Conservation (phyloP, 2,797 vertebrate genomes). For the Okamejei kenojei region DNA sequence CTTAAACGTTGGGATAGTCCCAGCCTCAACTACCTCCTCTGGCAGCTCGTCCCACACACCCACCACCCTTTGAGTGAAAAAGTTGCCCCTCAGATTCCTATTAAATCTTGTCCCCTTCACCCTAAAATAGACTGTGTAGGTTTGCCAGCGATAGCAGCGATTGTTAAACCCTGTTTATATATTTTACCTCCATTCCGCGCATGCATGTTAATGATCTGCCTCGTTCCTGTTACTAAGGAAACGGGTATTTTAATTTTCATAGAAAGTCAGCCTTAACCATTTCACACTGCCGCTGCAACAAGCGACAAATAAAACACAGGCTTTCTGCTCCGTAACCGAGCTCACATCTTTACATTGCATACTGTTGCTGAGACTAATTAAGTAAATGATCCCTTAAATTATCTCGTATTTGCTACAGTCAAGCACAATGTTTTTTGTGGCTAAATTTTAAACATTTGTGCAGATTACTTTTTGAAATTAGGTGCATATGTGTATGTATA, state of each 20-base stretch:
- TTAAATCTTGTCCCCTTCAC: too few species aligned
- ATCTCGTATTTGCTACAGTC: neutral
- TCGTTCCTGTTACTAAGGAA: constrained; percentile 36
- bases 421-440: too few species aligned
- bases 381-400: neutral
- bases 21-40: too few species aligned
- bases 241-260: constrained; percentile 36
- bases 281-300: constrained; percentile 16
- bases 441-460: too few species aligned
- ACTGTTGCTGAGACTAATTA: neutral
- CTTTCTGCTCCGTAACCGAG: neutral
- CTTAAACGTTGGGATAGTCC: too few species aligned
- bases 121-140: neutral
- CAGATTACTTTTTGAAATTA: too few species aligned
- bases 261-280: constrained; percentile 3
- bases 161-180: neutral
- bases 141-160: neutral
- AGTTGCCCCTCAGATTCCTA: too few species aligned
- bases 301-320: neutral
- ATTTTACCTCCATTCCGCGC: neutral
- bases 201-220: constrained; percentile 35
- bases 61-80: too few species aligned
- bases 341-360: neutral
- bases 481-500: too few species aligned
- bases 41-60: too few species aligned